Base-by-base conservation (phyloP, 2,888 invertebrate species). In the Dasysyrphus tricinctus region DNA sequence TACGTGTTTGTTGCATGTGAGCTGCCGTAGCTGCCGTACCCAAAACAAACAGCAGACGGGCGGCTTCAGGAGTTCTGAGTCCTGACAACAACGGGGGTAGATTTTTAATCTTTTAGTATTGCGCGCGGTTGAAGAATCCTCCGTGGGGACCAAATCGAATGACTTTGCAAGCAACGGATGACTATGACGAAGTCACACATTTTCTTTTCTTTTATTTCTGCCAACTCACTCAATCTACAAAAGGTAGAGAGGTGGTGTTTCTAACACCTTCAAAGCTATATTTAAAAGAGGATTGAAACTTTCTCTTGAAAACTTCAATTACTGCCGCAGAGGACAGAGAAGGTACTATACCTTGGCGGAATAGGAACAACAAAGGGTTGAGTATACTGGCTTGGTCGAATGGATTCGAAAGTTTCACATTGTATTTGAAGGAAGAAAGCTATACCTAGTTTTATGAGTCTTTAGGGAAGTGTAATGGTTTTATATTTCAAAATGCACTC, bases 91-190 rank as follows among this genome's bases (percentile, higher is more conserved):
- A 54, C 7, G 5, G 51, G 51, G 59, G 75, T 49, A 73, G 34
- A 81, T 81, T 81, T 85, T 81, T 85, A 85, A 85, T 85, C 85
- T 85, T 78, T 77, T 74, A 85, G 74, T 49, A 54, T 69, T 69
- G 73, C 61, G 69, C 39, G 51, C 34, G 51, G 49, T 57, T 54
- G 42, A 47, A 49, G 37, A 80, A 77, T 73, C 69, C 73, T 74
- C 80, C 47, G 37, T 51, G 77, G 63, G 57, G 69, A 81, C 51
- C 54, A 69, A 69, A 85, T 73, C 69, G 81, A 85, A 81, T 85
- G 80, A 85, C 85, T 85, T 80, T 80, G 67, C 72, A 49, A 19
- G 56, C 63, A 44, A 56, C 59, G 72, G 57, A 76, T 76, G 76
- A 84, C 84, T 77, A 69, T 85, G 84, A 77, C 80, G 73, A 80